These are phyloP conservation scores for Urechis unicinctus DNA, from an alignment of 2,888 invertebrate species.

Conservation along the genomic window DNA sequence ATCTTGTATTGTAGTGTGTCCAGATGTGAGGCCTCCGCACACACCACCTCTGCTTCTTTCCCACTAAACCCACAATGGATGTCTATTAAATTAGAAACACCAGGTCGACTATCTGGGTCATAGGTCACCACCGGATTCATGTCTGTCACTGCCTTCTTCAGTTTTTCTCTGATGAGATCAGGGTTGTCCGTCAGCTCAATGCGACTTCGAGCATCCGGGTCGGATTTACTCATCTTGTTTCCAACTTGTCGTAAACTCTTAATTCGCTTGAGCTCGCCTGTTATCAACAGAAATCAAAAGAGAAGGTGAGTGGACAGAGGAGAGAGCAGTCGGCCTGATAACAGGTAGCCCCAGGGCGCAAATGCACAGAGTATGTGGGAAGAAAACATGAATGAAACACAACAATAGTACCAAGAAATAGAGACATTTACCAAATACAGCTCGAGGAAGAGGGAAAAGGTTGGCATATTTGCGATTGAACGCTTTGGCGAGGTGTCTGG, in stretches of 20 bases:
- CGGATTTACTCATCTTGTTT: constrained; percentile 98
- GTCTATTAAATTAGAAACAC: constrained; percentile 80
- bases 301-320: not conserved
- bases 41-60: constrained; percentile 61
- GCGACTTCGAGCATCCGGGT: constrained; percentile 68
- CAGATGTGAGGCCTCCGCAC: constrained; percentile 60
- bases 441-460: constrained; percentile 66
- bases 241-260: constrained; percentile 77
- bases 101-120: constrained; percentile 72
- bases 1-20: constrained; percentile 76
- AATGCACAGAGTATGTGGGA: not conserved
- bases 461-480: constrained; percentile 74
- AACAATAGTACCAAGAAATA: not conserved
- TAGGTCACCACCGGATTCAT: constrained; percentile 69
- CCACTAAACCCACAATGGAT: constrained; percentile 74
- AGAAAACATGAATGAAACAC: constrained; percentile 2
- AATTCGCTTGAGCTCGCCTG: constrained; percentile 53
- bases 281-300: constrained; percentile 1
- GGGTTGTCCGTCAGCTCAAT: constrained; percentile 74
- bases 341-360: not conserved
- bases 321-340: not conserved
- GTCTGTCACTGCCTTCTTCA: constrained; percentile 88
- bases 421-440: constrained; percentile 19
- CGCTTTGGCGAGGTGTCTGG: constrained; percentile 62
- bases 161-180: constrained; percentile 64